phyloP scores from a whole-genome alignment of 2,113 vertebrate genomes.

The Vombatus ursinus region DNA sequence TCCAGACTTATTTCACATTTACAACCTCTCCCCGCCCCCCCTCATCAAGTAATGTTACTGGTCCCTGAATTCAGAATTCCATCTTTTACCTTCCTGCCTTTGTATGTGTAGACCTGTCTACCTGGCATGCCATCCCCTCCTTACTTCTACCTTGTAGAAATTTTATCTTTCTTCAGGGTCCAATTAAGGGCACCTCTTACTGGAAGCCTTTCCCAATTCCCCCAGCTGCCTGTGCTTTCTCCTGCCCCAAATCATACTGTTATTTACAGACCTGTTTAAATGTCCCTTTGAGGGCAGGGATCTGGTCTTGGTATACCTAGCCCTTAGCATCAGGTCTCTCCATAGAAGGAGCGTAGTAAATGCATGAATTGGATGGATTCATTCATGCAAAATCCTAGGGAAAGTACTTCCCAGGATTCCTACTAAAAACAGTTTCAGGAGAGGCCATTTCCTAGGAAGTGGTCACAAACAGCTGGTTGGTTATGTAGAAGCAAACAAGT shows the following conservation, averaged over 20 bases:
- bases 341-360: background rate
- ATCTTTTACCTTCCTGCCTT: background rate
- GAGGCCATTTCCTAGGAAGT: background rate
- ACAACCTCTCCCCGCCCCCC: fast-evolving
- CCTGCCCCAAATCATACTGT: background rate
- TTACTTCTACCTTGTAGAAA: background rate
- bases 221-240: background rate
- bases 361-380: background rate
- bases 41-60: background rate
- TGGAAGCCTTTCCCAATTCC: background rate
- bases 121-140: background rate
- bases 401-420: background rate
- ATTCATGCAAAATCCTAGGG: background rate
- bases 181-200: background rate
- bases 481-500: background rate
- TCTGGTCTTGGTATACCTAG: background rate
- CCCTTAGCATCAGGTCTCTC: background rate
- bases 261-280: background rate
- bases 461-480: background rate
- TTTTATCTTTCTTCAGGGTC: background rate
- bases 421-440: background rate
- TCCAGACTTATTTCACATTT: background rate
- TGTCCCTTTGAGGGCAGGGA: background rate
- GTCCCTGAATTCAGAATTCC: background rate
- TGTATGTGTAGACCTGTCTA: no score